A percentile compares a stretch with the other conserved stretches of the same genome.
phyloP scores from a whole-genome alignment of 2,888 invertebrate genomes.

The Andrena fulva region DNA sequence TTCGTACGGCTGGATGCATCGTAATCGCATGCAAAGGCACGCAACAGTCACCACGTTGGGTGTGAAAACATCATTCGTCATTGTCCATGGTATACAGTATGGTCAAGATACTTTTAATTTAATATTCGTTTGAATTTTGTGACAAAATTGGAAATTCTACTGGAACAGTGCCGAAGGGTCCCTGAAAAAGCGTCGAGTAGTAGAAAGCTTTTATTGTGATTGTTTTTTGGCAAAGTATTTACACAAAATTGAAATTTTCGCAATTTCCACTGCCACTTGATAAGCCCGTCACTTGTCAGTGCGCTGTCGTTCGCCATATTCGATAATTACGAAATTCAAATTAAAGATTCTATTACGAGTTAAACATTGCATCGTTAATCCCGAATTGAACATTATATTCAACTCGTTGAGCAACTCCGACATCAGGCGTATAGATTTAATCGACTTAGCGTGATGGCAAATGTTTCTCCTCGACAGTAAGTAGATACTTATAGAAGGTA shows the following conservation, averaged over 20 bases:
- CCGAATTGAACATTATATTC: not conserved
- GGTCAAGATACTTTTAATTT: constrained; percentile 4
- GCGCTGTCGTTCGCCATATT: too few species aligned
- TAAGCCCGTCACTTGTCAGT: too few species aligned
- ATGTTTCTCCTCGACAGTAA: constrained; percentile 10
- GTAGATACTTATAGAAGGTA: constrained; percentile 6
- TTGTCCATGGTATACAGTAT: constrained; percentile 3
- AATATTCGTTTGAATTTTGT: not conserved
- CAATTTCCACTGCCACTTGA: too few species aligned
- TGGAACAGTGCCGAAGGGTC: too few species aligned
- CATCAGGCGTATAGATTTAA: constrained; percentile 14
- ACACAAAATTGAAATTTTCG: too few species aligned
- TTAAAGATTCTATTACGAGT: too few species aligned
- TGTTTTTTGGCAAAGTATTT: too few species aligned
- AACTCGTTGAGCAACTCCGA: not conserved
- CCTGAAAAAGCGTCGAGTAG: too few species aligned
- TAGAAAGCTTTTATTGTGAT: too few species aligned
- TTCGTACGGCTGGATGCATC: constrained; percentile 46
- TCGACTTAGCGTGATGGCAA: not conserved
- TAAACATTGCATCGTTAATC: too few species aligned
- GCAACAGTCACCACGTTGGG: constrained; percentile 4
- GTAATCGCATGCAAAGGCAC: constrained; percentile 36
- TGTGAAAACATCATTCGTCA: constrained; percentile 18
- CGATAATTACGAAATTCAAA: too few species aligned
- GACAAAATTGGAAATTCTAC: not conserved